phyloP scores from a whole-genome alignment of 1,140 invertebrate species.

The Drosophila prosaltans region DNA sequence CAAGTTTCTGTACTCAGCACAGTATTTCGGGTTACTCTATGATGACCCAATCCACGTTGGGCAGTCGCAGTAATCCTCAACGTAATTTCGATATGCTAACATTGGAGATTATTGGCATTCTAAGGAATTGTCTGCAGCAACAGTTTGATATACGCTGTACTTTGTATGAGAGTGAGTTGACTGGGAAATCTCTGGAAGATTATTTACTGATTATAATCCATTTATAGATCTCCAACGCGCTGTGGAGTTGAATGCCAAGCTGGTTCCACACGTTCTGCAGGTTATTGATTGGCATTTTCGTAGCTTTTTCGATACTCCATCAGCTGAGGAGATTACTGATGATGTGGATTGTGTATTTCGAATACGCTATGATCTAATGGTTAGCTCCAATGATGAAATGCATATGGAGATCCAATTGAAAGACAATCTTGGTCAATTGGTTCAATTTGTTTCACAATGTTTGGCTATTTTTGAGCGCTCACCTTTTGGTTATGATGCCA shows the following conservation, averaged over 20 bases:
- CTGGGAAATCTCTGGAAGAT: background rate
- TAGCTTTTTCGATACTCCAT: constrained; percentile 59
- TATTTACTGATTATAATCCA: background rate
- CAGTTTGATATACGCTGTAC: constrained; percentile 66
- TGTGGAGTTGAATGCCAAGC: constrained; percentile 77
- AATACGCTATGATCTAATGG: constrained; percentile 60
- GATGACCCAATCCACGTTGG: constrained; percentile 69
- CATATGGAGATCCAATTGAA: constrained; percentile 61
- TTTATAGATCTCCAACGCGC: constrained; percentile 71
- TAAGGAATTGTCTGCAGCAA: constrained; percentile 74
- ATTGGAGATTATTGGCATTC: constrained; percentile 75
- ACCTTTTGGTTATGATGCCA: constrained; percentile 63
- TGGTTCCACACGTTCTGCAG: constrained; percentile 74
- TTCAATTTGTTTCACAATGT: constrained; percentile 70
- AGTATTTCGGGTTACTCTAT: constrained; percentile 78
- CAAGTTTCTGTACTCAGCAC: constrained; percentile 73
- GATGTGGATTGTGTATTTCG: constrained; percentile 53
- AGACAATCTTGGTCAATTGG: constrained; percentile 71
- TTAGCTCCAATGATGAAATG: constrained; percentile 44
- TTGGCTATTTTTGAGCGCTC: constrained; percentile 61
- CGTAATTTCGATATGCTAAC: constrained; percentile 81
- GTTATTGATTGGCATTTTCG: constrained; percentile 82
- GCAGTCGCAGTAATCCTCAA: constrained; percentile 67
- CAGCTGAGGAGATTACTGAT: constrained; percentile 41
- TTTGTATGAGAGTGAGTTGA: constrained; percentile 71